Conservation (phyloP, 1,140 invertebrate genomes). For the Drosophila prosaltans region DNA sequence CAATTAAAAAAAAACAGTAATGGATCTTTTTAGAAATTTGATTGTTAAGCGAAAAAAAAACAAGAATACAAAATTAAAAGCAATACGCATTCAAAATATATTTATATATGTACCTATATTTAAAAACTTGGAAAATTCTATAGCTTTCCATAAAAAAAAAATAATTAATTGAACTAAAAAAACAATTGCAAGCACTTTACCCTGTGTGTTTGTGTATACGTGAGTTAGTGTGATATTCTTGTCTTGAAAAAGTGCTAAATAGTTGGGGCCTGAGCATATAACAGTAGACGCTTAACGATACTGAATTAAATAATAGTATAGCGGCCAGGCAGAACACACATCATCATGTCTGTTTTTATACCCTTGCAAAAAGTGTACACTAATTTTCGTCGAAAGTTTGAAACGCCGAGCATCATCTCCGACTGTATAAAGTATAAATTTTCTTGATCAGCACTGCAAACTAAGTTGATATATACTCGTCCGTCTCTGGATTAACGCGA, state of each 20-base stretch:
- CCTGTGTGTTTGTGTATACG: conserved; percentile 31
- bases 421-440: too few species aligned
- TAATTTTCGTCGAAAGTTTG: too few species aligned
- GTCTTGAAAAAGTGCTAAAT: background rate
- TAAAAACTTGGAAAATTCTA: background rate
- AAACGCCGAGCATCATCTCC: too few species aligned
- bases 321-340: background rate
- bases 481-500: too few species aligned
- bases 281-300: background rate
- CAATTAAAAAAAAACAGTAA: conserved; percentile 40
- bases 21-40: conserved; percentile 5
- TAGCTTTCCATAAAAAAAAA: conserved; percentile 5
- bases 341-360: background rate
- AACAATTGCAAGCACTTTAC: conserved; percentile 68
- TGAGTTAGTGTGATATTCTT: conserved; percentile 13
- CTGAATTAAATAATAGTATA: conserved; percentile 2
- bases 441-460: too few species aligned
- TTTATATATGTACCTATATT: conserved; percentile 8
- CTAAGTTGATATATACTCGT: too few species aligned
- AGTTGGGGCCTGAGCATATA: conserved; percentile 8
- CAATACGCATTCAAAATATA: conserved; percentile 24
- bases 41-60: conserved; percentile 45
- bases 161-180: conserved; percentile 61
- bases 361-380: too few species aligned
- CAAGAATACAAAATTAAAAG: conserved; percentile 19